A percentile compares a stretch with the other conserved stretches of the same genome.
phyloP scores from a whole-genome alignment of 2,113 vertebrate genomes.

The Riparia riparia region DNA sequence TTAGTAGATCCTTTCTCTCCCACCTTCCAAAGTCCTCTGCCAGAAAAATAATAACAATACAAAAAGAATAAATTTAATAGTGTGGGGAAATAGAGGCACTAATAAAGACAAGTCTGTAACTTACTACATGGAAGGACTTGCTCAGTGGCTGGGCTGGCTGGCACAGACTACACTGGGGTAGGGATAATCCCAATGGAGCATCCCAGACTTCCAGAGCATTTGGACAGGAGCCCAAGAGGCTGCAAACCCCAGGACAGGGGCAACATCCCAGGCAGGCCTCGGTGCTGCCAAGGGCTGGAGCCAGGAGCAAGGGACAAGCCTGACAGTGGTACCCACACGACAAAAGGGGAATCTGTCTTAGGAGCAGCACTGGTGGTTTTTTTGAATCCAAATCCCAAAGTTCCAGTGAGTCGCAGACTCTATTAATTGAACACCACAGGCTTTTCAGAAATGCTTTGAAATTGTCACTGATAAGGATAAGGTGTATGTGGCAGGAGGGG shows the following conservation, averaged over 20 bases:
- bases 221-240: neutral
- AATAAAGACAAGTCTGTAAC: constrained; percentile 26
- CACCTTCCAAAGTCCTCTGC: constrained; percentile 23
- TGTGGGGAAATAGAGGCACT: neutral
- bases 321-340: neutral
- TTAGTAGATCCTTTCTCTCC: neutral
- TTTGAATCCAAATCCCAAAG: neutral
- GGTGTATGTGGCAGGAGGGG: accelerated
- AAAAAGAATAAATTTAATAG: constrained; percentile 2
- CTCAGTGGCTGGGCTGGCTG: neutral
- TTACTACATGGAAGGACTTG: neutral
- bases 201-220: neutral
- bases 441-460: neutral
- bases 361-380: neutral
- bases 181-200: neutral
- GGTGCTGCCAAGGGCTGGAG: neutral
- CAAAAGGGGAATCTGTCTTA: neutral
- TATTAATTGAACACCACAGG: neutral
- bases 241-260: neutral
- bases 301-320: neutral
- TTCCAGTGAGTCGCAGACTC: neutral
- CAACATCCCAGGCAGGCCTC: neutral
- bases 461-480: neutral
- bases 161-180: neutral
- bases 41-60: neutral